Evolutionary conservation across 35 echinoderm and acorn worm species (phyloP).

Genomic region (Hemicentrotus pulcherrimus): DNA sequence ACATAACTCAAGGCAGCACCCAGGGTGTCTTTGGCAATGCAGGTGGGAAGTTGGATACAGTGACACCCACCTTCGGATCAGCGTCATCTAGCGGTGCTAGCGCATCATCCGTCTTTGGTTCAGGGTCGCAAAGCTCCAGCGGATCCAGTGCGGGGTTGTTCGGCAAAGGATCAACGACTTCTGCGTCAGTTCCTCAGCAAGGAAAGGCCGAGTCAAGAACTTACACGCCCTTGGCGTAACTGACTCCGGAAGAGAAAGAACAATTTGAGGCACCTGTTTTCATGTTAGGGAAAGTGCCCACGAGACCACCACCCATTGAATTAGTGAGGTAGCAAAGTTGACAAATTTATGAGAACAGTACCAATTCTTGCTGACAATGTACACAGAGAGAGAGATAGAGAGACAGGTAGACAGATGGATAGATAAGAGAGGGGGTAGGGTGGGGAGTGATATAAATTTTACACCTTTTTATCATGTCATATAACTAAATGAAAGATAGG

Average conservation of each 20-base stretch:
- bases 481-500: too few species aligned
- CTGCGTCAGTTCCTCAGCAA: neutral
- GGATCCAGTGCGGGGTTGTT: slow-evolving; percentile 5
- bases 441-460: too few species aligned
- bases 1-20: neutral
- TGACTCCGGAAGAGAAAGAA: slow-evolving; percentile 85
- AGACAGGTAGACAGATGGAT: neutral
- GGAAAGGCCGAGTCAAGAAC: neutral
- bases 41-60: neutral
- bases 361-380: neutral
- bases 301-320: slow-evolving; percentile 80
- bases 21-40: neutral
- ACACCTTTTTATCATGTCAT: too few species aligned
- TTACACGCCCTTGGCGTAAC: slow-evolving; percentile 58
- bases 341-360: neutral
- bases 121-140: neutral
- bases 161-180: neutral
- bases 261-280: slow-evolving; percentile 79
- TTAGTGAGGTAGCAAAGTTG: slow-evolving; percentile 33
- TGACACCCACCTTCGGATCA: neutral
- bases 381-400: neutral
- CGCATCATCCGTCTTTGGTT: neutral
- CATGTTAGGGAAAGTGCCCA: slow-evolving; percentile 86
- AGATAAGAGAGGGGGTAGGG: too few species aligned
- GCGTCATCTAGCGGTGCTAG: neutral